A percentile compares a stretch with the other conserved stretches of the same genome.
phyloP scores from a whole-genome alignment of 2,888 invertebrate species.

The Hemaris fuciformis region DNA sequence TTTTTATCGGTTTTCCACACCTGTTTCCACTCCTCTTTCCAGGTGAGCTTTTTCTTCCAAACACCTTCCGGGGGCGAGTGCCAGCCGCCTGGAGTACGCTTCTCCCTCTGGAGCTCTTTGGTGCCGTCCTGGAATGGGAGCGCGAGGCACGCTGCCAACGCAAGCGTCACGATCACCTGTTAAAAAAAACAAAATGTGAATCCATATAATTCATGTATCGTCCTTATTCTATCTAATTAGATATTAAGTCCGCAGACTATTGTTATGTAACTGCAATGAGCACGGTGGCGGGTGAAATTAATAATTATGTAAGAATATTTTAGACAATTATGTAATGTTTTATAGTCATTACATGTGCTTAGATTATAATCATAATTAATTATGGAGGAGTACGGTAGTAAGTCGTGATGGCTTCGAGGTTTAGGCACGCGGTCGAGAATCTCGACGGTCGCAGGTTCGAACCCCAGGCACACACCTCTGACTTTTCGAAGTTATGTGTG shows the following conservation, averaged over 20 bases:
- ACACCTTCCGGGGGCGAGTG: slow-evolving; percentile 84
- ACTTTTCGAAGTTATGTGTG: too few relatives aligned
- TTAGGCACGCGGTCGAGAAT: too few relatives aligned
- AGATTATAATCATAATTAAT: not conserved
- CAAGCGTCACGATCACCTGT: slow-evolving; percentile 83
- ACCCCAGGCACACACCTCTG: too few relatives aligned
- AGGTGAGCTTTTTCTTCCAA: slow-evolving; percentile 91
- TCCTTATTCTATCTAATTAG: too few relatives aligned
- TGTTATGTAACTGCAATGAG: not conserved
- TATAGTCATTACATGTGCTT: not conserved
- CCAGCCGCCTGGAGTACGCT: slow-evolving; percentile 79
- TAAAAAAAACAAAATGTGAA: slow-evolving; percentile 47
- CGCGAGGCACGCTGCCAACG: slow-evolving; percentile 71
- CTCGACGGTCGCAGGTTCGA: too few relatives aligned
- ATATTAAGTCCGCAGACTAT: too few relatives aligned
- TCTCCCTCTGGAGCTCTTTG: slow-evolving; percentile 68
- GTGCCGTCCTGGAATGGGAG: slow-evolving; percentile 56
- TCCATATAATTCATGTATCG: too few relatives aligned
- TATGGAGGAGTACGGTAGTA: not conserved
- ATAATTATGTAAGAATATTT: not conserved
- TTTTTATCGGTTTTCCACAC: slow-evolving; percentile 89
- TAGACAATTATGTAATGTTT: not conserved
- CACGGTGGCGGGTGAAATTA: not conserved
- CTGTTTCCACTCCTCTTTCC: slow-evolving; percentile 92
- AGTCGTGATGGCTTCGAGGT: too few relatives aligned